Evolutionary conservation across 2,888 invertebrate species (phyloP).

Genomic region (Cosmia trapezina): DNA sequence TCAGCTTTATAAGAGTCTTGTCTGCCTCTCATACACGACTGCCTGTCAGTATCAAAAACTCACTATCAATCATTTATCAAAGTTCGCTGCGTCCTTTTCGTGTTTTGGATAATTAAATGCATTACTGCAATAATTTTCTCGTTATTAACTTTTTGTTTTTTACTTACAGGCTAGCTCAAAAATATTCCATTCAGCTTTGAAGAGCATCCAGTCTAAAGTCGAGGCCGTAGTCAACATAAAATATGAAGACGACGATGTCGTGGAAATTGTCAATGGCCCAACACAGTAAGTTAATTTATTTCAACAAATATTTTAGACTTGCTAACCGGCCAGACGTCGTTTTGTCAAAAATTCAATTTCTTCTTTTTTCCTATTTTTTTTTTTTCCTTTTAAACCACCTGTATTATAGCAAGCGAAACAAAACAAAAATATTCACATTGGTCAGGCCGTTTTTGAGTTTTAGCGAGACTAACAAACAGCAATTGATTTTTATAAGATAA

Average conservation of each 20-base stretch:
- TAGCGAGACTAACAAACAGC: no score
- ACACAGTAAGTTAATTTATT: conserved; percentile 74
- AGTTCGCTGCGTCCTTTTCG: background rate
- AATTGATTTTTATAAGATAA: no score
- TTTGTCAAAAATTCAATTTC: no score
- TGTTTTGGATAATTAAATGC: background rate
- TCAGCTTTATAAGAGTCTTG: background rate
- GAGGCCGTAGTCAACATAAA: conserved; percentile 90
- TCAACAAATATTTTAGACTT: background rate
- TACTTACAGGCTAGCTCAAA: conserved; percentile 92
- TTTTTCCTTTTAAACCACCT: no score
- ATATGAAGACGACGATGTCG: conserved; percentile 87
- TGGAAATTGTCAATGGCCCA: conserved; percentile 86
- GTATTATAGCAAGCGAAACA: no score
- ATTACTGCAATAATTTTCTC: background rate
- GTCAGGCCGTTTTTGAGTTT: no score
- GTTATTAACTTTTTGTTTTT: background rate
- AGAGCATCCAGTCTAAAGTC: conserved; percentile 91
- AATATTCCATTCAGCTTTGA: conserved; percentile 92
- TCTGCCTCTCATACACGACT: background rate
- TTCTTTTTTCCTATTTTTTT: no score
- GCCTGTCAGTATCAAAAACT: background rate
- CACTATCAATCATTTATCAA: background rate
- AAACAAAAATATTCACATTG: no score
- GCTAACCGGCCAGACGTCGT: no score